A percentile compares a stretch with the other conserved stretches of the same genome.
Conservation (phyloP, 2,888 invertebrate genomes). For the Dolichomitus sp. region DNA sequence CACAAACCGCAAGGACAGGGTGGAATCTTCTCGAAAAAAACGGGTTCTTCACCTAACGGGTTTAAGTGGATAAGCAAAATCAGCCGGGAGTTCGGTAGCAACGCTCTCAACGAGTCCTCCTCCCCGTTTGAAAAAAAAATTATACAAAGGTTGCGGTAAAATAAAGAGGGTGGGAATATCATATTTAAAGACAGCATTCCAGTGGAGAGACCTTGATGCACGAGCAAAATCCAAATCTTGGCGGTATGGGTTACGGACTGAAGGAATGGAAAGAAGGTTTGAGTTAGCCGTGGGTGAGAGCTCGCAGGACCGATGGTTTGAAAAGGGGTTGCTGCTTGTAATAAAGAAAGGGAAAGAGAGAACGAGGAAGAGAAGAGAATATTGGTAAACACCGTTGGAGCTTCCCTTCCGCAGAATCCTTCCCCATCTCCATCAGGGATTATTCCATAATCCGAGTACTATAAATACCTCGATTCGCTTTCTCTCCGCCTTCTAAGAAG, state of each 20-base stretch:
- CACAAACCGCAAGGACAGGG: constrained; percentile 23
- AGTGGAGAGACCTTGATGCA: constrained; percentile 75
- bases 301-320: constrained; percentile 36
- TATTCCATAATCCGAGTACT: constrained; percentile 84
- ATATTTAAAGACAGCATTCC: constrained; percentile 61
- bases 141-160: constrained; percentile 31
- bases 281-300: constrained; percentile 68
- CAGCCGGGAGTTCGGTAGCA: constrained; percentile 8
- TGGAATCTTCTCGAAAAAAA: constrained; percentile 19
- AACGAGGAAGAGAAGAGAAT: constrained; percentile 72
- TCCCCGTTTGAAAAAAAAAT: constrained; percentile 29
- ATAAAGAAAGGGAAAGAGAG: constrained; percentile 48
- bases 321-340: constrained; percentile 63
- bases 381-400: constrained; percentile 81
- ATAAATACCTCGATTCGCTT: constrained; percentile 81
- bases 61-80: constrained; percentile 34
- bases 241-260: constrained; percentile 12
- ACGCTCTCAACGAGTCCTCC: constrained; percentile 17
- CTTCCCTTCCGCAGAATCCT: constrained; percentile 69
- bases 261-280: constrained; percentile 73
- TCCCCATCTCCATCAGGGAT: constrained; percentile 77
- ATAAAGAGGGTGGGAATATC: constrained; percentile 12
- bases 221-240: constrained; percentile 69
- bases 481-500: constrained; percentile 65
- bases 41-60: constrained; percentile 14